Base-by-base conservation (phyloP, 2,797 vertebrate species). In the Xenentodon cancila region DNA sequence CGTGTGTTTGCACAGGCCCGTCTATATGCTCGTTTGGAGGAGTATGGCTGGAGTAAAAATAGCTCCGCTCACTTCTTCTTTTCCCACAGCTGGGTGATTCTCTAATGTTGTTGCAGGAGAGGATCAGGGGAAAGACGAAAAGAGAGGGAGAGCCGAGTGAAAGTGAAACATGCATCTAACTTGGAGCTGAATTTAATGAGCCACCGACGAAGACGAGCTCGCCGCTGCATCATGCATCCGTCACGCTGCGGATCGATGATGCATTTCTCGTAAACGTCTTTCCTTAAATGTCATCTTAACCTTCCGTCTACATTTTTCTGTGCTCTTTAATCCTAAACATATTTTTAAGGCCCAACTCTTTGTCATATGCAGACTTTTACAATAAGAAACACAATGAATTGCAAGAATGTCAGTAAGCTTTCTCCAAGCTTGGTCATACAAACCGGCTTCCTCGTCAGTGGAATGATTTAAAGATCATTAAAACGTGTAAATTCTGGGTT, bases 31-130 rank as follows among this genome's bases (percentile, higher is more conserved):
- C 66, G 70, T 82, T 58, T 27, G 48, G 32, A 68, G 53, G 54
- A 70, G 71, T 34, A 71, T 56, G 22, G 30, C 53, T 6, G 11
- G 5, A 51, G 59, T 80, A 82, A 77, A 86, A 84, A 83, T 83
- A 79, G 74, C 73, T 51, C 32, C 0, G 44, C 65, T 73, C 53
- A 17, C 73, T 74, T 77, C 69, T 25, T 3, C 70, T 79, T 64
- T 48, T 69, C 64, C 34, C 69, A 68, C 71, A 76, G 75, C 79
- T 74, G 84, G 59, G 45, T 73, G 68, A 75, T 40, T 72, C 30
- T 15, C 37, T 40, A 15, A 40, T 65, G 64, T 37, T 48, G 59
- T 75, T 17, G 12, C 64, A 53, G 60, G 44, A 22, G 58, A 40
- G 57, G 48, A 46, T 42, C 15, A 5, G 34, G 64, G 60, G 0